Conservation (phyloP, 2,888 invertebrate genomes). For the Lepidocyrtinus sp. region DNA sequence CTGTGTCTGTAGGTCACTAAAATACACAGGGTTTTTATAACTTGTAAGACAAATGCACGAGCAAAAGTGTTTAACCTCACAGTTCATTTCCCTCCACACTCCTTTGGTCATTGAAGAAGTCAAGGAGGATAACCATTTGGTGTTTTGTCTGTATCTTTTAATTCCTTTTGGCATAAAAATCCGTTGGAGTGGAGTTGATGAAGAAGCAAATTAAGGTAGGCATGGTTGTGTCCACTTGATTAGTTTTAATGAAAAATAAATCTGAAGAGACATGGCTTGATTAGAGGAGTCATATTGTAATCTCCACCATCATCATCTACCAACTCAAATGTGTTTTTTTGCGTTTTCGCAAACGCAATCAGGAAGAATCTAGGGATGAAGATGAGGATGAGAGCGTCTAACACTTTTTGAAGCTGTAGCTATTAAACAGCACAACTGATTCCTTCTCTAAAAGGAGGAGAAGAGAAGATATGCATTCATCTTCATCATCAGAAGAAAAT, state of each 20-base stretch:
- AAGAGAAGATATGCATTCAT: no score
- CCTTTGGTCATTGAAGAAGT: slow-evolving; percentile 35
- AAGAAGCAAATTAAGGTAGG: background rate
- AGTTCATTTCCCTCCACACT: slow-evolving; percentile 21
- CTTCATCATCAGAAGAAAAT: no score
- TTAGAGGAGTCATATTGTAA: slow-evolving; percentile 28
- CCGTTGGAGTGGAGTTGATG: background rate
- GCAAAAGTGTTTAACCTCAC: slow-evolving; percentile 31
- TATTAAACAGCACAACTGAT: no score
- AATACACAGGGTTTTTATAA: slow-evolving; percentile 18
- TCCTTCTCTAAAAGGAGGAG: no score
- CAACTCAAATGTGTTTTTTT: slow-evolving; percentile 1
- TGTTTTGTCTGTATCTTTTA: no score
- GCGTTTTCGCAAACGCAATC: background rate
- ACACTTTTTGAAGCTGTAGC: no score
- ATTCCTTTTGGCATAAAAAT: slow-evolving; percentile 30
- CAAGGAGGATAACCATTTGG: slow-evolving; percentile 25
- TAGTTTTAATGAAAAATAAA: slow-evolving; percentile 52
- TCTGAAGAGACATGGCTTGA: slow-evolving; percentile 33
- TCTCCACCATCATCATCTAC: background rate
- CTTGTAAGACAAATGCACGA: background rate
- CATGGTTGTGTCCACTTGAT: slow-evolving; percentile 35
- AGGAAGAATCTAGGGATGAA: slow-evolving; percentile 8
- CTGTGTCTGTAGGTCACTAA: slow-evolving; percentile 52
- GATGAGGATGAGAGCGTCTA: no score